A percentile compares a stretch with the other conserved stretches of the same genome.
Conservation (phyloP, 2,113 vertebrate species). For the Zosterops lateralis region DNA sequence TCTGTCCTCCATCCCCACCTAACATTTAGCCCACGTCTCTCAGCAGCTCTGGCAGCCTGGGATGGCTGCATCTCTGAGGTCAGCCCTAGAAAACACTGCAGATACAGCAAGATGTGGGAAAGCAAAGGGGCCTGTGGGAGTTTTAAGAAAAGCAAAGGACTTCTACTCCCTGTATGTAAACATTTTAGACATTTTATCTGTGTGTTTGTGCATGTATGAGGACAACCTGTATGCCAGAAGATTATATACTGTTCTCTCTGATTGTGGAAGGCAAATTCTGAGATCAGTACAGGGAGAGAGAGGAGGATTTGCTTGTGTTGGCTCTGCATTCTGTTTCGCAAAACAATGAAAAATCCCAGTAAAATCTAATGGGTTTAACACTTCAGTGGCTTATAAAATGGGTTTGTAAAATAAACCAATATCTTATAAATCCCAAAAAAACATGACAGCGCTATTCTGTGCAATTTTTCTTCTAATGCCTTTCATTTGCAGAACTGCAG, state of each 20-base stretch:
- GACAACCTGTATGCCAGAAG: fast-evolving
- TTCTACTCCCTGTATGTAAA: neutral
- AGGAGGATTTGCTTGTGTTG: neutral
- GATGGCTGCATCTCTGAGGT: neutral
- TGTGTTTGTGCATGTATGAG: too few species aligned
- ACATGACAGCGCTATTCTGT: neutral
- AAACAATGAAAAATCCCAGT: neutral
- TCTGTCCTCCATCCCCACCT: neutral
- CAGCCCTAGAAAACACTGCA: neutral
- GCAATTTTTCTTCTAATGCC: neutral
- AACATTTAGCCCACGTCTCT: fast-evolving
- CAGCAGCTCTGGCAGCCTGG: neutral
- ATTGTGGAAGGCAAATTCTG: neutral
- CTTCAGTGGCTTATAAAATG: neutral
- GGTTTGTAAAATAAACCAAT: neutral
- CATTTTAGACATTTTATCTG: neutral
- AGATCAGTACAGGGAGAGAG: neutral
- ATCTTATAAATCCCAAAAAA: neutral
- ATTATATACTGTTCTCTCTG: neutral
- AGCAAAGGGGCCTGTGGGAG: neutral
- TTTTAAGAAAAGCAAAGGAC: neutral
- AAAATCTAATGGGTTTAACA: neutral
- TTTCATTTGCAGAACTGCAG: neutral
- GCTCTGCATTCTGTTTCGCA: neutral
- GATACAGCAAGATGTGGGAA: fast-evolving